Conservation (phyloP, 2,888 invertebrate species). For the Hemicrepidius hirtus region DNA sequence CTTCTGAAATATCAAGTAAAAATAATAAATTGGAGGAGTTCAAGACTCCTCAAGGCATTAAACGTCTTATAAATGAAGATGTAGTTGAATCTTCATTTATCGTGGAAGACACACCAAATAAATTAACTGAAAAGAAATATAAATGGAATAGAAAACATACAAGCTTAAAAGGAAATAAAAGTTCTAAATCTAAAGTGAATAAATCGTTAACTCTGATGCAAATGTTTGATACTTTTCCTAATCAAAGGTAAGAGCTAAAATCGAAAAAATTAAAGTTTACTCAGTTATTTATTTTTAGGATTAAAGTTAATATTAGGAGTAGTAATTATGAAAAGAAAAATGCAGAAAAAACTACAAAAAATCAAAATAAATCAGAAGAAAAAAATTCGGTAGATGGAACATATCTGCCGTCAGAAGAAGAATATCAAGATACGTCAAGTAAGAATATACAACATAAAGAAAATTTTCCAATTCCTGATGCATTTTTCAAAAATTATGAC, state of each 20-base stretch:
- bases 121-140: constrained; percentile 1
- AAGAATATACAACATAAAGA: background rate
- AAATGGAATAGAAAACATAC: background rate
- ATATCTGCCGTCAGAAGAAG: background rate
- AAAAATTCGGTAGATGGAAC: background rate
- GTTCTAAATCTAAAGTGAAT: background rate
- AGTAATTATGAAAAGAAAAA: too few relatives aligned
- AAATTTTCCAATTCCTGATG: background rate
- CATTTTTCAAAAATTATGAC: constrained; percentile 33
- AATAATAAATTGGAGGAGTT: background rate
- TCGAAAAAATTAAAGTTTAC: background rate
- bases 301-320: too few relatives aligned
- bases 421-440: background rate
- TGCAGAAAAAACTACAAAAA: too few relatives aligned
- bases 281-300: background rate
- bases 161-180: background rate
- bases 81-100: constrained; percentile 31
- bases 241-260: background rate
- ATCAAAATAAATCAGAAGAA: too few relatives aligned
- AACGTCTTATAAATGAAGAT: background rate
- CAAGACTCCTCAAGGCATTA: background rate
- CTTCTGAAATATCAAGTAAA: too few relatives aligned
- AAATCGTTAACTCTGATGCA: background rate
- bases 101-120: constrained; percentile 9
- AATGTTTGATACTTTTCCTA: background rate